phyloP scores from a whole-genome alignment of 2,113 vertebrate species.

The Dipodomys spectabilis region DNA sequence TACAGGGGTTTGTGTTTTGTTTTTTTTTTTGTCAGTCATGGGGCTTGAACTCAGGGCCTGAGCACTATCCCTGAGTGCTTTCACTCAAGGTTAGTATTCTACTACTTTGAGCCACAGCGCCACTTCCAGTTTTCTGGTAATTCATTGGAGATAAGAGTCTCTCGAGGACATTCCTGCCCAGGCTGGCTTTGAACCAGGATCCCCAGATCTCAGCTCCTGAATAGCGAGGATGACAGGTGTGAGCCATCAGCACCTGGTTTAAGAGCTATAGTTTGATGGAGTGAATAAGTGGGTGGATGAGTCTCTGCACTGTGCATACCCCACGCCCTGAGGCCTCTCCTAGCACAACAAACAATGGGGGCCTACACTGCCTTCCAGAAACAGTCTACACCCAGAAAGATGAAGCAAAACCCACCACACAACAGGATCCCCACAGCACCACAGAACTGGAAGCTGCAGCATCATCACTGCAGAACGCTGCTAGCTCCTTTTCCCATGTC shows the following conservation, averaged over 20 bases:
- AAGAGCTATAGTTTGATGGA: not conserved
- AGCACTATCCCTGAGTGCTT: too few relatives aligned
- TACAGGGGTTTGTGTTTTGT: too few relatives aligned
- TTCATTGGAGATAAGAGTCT: too few relatives aligned
- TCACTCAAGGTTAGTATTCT: too few relatives aligned
- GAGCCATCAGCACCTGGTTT: not conserved
- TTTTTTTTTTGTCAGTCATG: too few relatives aligned
- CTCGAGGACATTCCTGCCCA: too few relatives aligned
- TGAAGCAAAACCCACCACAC: constrained; percentile 34
- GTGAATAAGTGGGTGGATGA: not conserved
- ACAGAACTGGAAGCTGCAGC: constrained; percentile 58
- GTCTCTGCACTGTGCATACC: not conserved
- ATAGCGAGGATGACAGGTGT: too few relatives aligned
- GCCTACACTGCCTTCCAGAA: not conserved
- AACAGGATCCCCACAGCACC: constrained; percentile 29
- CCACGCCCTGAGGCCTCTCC: not conserved
- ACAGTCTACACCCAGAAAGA: constrained; percentile 15
- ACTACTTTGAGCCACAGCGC: too few relatives aligned
- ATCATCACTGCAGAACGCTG: constrained; percentile 44
- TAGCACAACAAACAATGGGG: not conserved
- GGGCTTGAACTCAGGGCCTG: too few relatives aligned
- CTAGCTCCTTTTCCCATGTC: constrained; percentile 52
- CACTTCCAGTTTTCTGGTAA: too few relatives aligned
- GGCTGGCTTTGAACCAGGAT: too few relatives aligned
- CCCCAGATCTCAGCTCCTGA: too few relatives aligned